Base-by-base conservation (phyloP, 2,113 vertebrate species). In the Hydropotes inermis region DNA sequence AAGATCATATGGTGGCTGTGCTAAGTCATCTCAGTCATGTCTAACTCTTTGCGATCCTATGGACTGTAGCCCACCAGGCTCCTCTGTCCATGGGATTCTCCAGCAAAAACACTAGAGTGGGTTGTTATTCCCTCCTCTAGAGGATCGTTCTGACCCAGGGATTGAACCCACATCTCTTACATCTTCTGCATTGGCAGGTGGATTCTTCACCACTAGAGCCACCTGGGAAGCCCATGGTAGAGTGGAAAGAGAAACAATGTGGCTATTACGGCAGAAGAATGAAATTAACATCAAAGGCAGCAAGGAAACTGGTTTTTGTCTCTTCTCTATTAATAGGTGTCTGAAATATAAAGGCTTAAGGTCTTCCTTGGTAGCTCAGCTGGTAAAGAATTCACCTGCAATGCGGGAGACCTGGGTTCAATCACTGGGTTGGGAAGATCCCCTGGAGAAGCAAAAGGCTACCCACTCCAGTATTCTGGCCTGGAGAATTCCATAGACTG, bases 321-420 rank as follows among this genome's bases (percentile, higher is more conserved):
- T 85, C 36, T 83, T 82, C 12, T 36, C 33, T 36, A 76, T 50
- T 78, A 64, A 89, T 33, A 54, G 3, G 13, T 10, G 11, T 54
- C 36, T 60, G 33, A 76, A 25, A 2, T 33, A 43, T 57, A 13
- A 79, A 87, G 5, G 8, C 81, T 87, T 67, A 67, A 23, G 67
- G 67, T 21, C 10, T 74, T 39, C 67, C 67, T 5, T 13, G 21
- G 11, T 74, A 39, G 36, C 21, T 39, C 70, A 39, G 36, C 10
- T 74, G 10, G 11, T 74, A 74, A 43, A 39, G 10, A 74, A 74
- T 25, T 13, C 1, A 0, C 21, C 70, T 13, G 21, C 36, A 74
- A 25, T 39, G 19, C 0, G 0, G 21, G 21, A 74, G 23, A 74
- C 5, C 64, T 70, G 11, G 36, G 70, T 74, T 43, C 5, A 0